Base-by-base conservation (phyloP, 2,888 invertebrate species). In the Drosophila meridiana region DNA sequence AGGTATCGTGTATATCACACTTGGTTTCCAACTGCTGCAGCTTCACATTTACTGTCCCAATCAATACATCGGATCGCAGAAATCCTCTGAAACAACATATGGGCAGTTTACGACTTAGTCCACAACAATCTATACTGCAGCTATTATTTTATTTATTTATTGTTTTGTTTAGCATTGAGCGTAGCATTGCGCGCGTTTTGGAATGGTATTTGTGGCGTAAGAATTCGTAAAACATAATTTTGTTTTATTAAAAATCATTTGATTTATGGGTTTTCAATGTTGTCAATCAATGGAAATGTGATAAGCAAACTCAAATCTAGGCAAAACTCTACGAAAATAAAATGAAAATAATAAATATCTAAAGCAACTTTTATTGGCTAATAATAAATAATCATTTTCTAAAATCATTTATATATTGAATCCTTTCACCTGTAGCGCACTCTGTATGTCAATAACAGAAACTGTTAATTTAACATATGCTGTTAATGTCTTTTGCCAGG, bases 1-100 rank as follows among this genome's bases (percentile, higher is more conserved):
- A 98, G 1, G 97, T 96, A 73, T 99, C 98, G 92, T 99, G 99
- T 66, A 99, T 93, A 42, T 96, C 96, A 92, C 98, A 97, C 71
- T 96, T 95, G 0, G 96, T 96, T 94, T 99, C 99, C 71, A 99
- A 94, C n/a, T 96, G 96, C 83, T 96, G 96, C 77, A 99, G 94
- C 92, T 99, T 99, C 14, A 99, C 95, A 74, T 94, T 95, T 14
- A 95, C 96, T 4, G 96, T 95, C 34, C 99, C 99, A 65, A 99
- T 94, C 58, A 98, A 94, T 61, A 96, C 94, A 93, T 99, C 99
- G 89, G 97, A 95, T 80, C 98, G 95, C 93, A 99, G 96, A 94
- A 99, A 98, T 84, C 99, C 98, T 93, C 98, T 98, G 95, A 94
- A 97, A 96, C 95, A 96, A 94, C 93, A 94, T 90, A 92, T 83